A percentile compares a stretch with the other conserved stretches of the same genome.
These are phyloP conservation scores for Daktulosphaira vitifoliae DNA, from an alignment of 1,140 invertebrate species.

Conservation along the genomic window DNA sequence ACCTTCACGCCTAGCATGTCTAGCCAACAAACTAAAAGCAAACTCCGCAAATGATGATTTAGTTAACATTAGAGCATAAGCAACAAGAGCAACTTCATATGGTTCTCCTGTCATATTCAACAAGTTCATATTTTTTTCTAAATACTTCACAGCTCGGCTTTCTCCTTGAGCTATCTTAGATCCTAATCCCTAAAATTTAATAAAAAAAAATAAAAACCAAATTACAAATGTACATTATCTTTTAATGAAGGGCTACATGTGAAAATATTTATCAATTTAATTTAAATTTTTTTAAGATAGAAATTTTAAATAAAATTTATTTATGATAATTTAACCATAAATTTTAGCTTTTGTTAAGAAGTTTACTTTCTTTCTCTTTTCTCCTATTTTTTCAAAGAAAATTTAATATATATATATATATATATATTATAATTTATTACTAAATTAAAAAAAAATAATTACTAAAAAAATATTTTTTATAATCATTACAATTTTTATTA, in stretches of 20 bases:
- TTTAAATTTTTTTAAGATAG: constrained; percentile 12
- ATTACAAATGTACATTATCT: neutral
- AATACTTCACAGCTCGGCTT: constrained; percentile 61
- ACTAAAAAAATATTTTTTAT: too few relatives aligned
- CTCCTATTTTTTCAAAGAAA: too few relatives aligned
- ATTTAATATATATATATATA: too few relatives aligned
- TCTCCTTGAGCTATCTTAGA: constrained; percentile 60
- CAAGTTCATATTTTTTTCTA: constrained; percentile 75
- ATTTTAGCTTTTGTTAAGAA: too few relatives aligned
- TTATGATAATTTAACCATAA: too few relatives aligned
- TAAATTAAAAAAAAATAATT: constrained; percentile 22
- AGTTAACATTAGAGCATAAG: constrained; percentile 72
- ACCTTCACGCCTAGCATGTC: constrained; percentile 57
- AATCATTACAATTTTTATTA: too few relatives aligned
- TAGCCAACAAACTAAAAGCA: constrained; percentile 65
- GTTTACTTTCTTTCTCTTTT: too few relatives aligned
- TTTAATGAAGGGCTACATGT: neutral
- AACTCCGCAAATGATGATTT: constrained; percentile 70
- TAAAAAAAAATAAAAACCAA: constrained; percentile 29
- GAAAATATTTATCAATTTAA: neutral
- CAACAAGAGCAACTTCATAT: constrained; percentile 76
- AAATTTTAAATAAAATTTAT: constrained; percentile 17
- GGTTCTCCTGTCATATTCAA: constrained; percentile 61
- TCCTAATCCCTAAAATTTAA: constrained; percentile 57
- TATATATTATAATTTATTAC: too few relatives aligned